Percentiles rank a stretch among this genome's conserved stretches.
Evolutionary conservation across 1,140 invertebrate species (phyloP).

Genomic region (Pristionchus pacificus): DNA sequence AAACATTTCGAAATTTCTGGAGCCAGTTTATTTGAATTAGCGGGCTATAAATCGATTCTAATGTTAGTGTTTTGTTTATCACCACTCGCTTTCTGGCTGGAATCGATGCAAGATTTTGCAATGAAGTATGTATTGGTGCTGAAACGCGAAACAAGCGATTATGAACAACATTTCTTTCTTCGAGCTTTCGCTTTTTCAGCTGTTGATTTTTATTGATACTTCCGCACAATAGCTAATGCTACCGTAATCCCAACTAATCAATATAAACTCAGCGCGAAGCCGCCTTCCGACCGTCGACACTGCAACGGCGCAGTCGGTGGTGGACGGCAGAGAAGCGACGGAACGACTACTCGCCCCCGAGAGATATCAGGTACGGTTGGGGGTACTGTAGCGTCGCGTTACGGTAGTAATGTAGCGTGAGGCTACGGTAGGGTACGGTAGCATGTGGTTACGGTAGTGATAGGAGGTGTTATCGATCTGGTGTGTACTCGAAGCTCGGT

Average conservation of each 20-base stretch:
- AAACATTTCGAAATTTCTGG: no score
- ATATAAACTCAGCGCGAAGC: slow-evolving; percentile 32
- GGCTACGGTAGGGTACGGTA: slow-evolving; percentile 25
- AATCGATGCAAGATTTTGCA: no score
- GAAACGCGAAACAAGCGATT: slow-evolving; percentile 3
- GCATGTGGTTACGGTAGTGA: neutral
- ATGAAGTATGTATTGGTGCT: slow-evolving; percentile 2
- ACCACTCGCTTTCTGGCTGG: no score
- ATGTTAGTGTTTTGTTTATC: no score
- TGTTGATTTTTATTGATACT: no score
- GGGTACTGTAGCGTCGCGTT: no score
- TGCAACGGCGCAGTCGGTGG: slow-evolving; percentile 40
- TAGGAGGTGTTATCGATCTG: neutral
- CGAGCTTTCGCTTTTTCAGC: no score
- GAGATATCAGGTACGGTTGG: neutral
- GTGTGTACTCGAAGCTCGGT: no score
- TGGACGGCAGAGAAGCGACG: slow-evolving; percentile 40
- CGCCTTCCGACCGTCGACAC: slow-evolving; percentile 33
- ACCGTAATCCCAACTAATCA: slow-evolving; percentile 24
- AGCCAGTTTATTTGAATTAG: no score
- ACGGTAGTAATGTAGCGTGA: no score
- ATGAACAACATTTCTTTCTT: slow-evolving; percentile 4
- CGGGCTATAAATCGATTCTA: no score
- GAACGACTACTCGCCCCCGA: slow-evolving; percentile 24
- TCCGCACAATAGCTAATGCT: neutral